These are phyloP conservation scores for Muricea muricata DNA, from an alignment of 92 coral and sea anemone species.

Conservation along the genomic window DNA sequence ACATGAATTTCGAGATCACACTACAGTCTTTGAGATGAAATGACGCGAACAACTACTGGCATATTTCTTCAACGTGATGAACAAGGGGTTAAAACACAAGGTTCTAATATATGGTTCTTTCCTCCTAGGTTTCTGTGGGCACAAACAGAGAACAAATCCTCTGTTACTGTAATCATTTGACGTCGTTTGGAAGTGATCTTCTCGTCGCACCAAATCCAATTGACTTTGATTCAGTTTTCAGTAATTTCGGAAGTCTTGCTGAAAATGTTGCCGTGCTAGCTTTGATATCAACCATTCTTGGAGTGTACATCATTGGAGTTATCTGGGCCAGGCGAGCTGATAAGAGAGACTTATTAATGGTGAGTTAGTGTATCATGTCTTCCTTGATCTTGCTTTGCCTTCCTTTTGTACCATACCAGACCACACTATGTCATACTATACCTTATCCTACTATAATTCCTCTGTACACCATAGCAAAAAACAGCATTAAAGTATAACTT, in stretches of 20 bases:
- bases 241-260: neutral
- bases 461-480: too few relatives aligned
- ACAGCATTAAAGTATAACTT: neutral
- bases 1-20: too few relatives aligned
- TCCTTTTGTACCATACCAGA: neutral
- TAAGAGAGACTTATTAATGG: neutral
- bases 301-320: neutral
- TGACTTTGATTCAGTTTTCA: neutral
- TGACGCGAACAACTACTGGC: neutral
- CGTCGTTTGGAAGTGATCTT: constrained; percentile 11
- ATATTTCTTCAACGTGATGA: too few relatives aligned
- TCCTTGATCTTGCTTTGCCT: neutral
- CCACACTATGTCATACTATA: neutral
- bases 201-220: neutral
- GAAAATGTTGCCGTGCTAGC: neutral
- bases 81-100: neutral
- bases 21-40: neutral
- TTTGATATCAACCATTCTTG: constrained; percentile 1
- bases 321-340: constrained; percentile 1
- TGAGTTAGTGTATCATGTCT: neutral
- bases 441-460: neutral
- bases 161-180: neutral
- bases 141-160: constrained; percentile 6
- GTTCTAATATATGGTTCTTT: neutral
- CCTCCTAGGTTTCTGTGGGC: neutral